Conservation (phyloP, 2,888 invertebrate species). For the Liodrosophila aerea region DNA sequence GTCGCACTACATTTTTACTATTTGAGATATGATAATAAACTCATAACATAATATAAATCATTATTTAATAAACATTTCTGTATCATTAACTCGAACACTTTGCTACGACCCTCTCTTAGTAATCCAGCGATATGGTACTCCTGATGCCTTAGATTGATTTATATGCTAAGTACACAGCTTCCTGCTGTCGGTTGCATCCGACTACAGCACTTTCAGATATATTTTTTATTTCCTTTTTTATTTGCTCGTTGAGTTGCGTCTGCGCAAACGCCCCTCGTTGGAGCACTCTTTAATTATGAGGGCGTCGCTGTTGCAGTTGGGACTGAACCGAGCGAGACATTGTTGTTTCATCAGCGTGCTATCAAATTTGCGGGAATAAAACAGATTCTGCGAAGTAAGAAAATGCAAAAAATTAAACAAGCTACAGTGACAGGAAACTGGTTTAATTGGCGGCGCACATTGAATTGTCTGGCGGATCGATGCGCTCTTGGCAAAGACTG, state of each 20-base stretch:
- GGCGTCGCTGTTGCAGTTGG: constrained; percentile 29
- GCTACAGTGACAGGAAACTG: constrained; percentile 61
- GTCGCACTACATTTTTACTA: too few species aligned
- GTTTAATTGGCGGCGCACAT: constrained; percentile 67
- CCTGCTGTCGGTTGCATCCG: too few species aligned
- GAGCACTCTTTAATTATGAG: constrained; percentile 37
- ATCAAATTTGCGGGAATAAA: constrained; percentile 47
- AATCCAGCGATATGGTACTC: too few species aligned
- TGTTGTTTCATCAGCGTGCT: constrained; percentile 64
- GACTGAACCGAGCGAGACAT: constrained; percentile 29
- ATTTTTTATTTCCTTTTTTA: background rate
- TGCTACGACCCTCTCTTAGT: too few species aligned
- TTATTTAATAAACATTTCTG: too few species aligned
- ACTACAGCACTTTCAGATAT: too few species aligned
- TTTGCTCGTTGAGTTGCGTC: constrained; percentile 7
- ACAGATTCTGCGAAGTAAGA: constrained; percentile 45
- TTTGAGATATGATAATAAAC: too few species aligned
- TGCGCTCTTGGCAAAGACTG: constrained; percentile 46
- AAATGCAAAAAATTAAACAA: background rate
- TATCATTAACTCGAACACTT: too few species aligned
- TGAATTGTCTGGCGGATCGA: constrained; percentile 18
- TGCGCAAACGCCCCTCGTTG: constrained; percentile 39
- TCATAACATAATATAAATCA: too few species aligned
- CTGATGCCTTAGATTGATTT: too few species aligned
- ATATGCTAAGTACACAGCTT: too few species aligned